Conservation (phyloP, 2,888 invertebrate species). For the Anoplius nigerrimus region DNA sequence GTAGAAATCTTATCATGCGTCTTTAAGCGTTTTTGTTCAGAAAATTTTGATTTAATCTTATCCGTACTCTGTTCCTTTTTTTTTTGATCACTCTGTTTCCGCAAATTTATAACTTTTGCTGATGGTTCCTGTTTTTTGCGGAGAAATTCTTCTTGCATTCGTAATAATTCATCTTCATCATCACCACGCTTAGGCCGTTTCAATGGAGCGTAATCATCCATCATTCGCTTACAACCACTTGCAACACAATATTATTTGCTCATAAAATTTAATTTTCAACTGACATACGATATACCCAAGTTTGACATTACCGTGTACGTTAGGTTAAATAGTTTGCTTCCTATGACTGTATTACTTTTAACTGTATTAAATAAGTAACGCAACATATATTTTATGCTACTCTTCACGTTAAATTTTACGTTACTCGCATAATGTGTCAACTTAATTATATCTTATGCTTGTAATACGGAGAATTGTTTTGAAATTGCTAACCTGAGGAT, state of each 20-base stretch:
- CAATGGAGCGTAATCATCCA: constrained; percentile 73
- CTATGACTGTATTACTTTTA: no score
- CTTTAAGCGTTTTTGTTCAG: constrained; percentile 47
- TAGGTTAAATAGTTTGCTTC: no score
- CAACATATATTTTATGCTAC: no score
- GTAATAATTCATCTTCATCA: constrained; percentile 84
- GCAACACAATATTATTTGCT: neutral
- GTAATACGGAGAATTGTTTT: no score
- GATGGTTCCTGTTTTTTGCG: constrained; percentile 79
- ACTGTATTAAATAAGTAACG: no score
- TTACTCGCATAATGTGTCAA: no score
- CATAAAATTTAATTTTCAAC: neutral
- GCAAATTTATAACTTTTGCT: constrained; percentile 77
- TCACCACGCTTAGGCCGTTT: constrained; percentile 83
- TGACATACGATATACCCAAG: no score
- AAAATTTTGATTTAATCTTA: constrained; percentile 63
- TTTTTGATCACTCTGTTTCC: constrained; percentile 3
- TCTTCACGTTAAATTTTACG: no score
- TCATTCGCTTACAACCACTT: constrained; percentile 57
- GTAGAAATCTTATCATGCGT: constrained; percentile 50
- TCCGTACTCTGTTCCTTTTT: neutral
- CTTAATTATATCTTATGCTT: no score
- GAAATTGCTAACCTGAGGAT: neutral
- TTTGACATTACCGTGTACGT: no score
- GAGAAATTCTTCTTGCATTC: constrained; percentile 84